These are phyloP conservation scores for Melanotaenia parkinsoni DNA, from an alignment of 2,797 vertebrate genomes.

Conservation along the genomic window DNA sequence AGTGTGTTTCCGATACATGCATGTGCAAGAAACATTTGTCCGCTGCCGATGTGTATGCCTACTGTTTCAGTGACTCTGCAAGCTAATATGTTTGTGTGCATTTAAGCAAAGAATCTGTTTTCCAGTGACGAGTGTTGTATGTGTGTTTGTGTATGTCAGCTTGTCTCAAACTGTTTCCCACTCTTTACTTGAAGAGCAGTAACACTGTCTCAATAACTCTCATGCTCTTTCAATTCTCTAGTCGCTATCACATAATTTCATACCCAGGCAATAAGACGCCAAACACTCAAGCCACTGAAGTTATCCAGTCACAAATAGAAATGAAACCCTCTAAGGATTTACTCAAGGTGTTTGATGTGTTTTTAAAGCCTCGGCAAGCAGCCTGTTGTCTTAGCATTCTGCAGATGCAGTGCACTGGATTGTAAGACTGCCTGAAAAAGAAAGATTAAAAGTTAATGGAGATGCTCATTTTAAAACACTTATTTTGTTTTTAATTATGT, in stretches of 20 bases:
- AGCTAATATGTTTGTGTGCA: conserved; percentile 12
- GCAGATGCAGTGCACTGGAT: conserved; percentile 3
- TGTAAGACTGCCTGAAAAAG: conserved; percentile 10
- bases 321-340: conserved; percentile 48
- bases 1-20: conserved; percentile 23
- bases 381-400: conserved; percentile 21
- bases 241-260: conserved; percentile 70
- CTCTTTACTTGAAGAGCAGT: conserved; percentile 58
- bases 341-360: conserved; percentile 54
- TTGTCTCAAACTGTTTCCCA: conserved; percentile 64
- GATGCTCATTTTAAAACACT: background rate
- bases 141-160: conserved; percentile 40
- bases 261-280: conserved; percentile 61
- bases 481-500: background rate
- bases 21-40: conserved; percentile 11
- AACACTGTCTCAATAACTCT: conserved; percentile 62
- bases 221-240: conserved; percentile 65
- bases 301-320: conserved; percentile 69
- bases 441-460: conserved; percentile 11
- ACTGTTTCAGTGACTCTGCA: conserved; percentile 16
- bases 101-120: conserved; percentile 31
- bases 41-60: background rate
- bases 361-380: conserved; percentile 60
- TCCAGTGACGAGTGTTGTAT: conserved; percentile 19
- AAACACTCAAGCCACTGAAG: conserved; percentile 64